These are phyloP conservation scores for Amiota mariae DNA, from an alignment of 2,888 invertebrate species.

Conservation along the genomic window DNA sequence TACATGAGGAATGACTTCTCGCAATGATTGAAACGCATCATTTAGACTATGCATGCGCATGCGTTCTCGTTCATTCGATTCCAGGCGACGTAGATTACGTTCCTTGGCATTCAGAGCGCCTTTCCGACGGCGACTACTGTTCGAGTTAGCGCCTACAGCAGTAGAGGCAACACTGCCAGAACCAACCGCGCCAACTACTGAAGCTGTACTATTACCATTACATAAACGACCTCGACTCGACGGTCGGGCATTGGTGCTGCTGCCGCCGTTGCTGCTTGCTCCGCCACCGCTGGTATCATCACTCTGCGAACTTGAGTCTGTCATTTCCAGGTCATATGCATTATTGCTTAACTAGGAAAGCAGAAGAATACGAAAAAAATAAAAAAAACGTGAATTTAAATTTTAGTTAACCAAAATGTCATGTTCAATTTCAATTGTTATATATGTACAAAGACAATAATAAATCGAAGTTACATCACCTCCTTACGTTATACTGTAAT, in stretches of 20 bases:
- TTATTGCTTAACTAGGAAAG: conserved; percentile 66
- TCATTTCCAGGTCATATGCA: conserved; percentile 73
- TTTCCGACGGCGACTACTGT: conserved; percentile 77
- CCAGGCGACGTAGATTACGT: conserved; percentile 87
- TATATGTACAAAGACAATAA: neutral
- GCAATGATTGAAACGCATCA: conserved; percentile 89
- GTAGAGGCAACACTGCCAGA: neutral
- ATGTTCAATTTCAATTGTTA: neutral
- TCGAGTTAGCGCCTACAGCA: neutral
- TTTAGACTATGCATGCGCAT: conserved; percentile 95
- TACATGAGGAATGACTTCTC: conserved; percentile 90
- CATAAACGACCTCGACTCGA: conserved; percentile 67
- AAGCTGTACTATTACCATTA: conserved; percentile 32
- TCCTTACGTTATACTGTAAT: neutral
- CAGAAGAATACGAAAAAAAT: neutral
- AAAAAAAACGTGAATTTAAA: neutral
- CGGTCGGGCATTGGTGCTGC: conserved; percentile 62
- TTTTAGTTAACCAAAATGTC: too few relatives aligned
- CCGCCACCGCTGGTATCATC: conserved; percentile 73
- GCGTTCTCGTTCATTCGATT: conserved; percentile 92
- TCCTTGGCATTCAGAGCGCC: conserved; percentile 87
- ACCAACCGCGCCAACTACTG: conserved; percentile 34
- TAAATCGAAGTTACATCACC: neutral
- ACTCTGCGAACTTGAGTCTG: conserved; percentile 73
- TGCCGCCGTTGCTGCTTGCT: conserved; percentile 71